These are phyloP conservation scores for Acleris laterana DNA, from an alignment of 2,888 invertebrate genomes.

Conservation along the genomic window DNA sequence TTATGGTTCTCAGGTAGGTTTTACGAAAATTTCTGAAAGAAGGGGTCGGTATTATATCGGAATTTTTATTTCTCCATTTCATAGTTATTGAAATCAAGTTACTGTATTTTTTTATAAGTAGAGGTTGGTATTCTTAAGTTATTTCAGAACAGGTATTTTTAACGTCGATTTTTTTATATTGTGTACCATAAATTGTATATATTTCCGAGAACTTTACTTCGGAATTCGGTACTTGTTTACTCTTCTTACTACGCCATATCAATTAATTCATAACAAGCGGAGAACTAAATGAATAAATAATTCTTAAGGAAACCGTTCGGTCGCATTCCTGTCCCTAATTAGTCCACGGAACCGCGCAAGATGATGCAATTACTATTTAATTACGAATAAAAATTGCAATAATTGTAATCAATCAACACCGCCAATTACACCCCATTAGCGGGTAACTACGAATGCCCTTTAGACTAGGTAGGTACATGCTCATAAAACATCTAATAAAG, in stretches of 20 bases:
- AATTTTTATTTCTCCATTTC: no score
- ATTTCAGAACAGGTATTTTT: no score
- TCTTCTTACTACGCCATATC: not conserved
- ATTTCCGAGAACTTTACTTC: no score
- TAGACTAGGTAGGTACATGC: not conserved
- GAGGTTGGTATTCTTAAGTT: no score
- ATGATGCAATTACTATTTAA: slow-evolving; percentile 37
- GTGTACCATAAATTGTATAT: no score
- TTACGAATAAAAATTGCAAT: slow-evolving; percentile 26
- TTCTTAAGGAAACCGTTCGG: slow-evolving; percentile 11
- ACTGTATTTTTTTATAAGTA: no score
- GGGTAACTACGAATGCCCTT: slow-evolving; percentile 2
- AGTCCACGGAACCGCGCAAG: slow-evolving; percentile 16
- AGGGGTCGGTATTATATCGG: no score
- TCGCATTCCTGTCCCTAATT: slow-evolving; percentile 28
- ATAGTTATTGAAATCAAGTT: no score
- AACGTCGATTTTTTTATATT: no score
- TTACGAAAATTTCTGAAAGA: no score
- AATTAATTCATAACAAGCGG: slow-evolving; percentile 12
- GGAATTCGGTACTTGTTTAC: not conserved
- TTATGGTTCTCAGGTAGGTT: no score
- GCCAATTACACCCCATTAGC: slow-evolving; percentile 22
- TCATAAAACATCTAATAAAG: slow-evolving; percentile 1
- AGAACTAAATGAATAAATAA: slow-evolving; percentile 21
- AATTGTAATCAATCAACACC: slow-evolving; percentile 24